Conservation (phyloP, 1,140 invertebrate species). For the Anastatus disparis region DNA sequence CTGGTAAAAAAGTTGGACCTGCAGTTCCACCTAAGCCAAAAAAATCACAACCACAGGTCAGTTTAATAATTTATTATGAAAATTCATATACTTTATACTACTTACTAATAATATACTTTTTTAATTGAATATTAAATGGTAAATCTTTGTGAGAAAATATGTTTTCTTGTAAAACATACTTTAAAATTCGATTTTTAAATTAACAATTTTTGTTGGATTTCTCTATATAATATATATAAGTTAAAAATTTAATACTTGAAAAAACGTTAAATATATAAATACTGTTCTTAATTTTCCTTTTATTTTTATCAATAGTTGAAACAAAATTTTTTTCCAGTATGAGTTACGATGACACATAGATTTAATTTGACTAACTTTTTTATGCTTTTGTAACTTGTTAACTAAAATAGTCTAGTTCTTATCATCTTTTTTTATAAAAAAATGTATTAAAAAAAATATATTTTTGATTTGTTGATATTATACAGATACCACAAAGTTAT, state of each 20-base stretch:
- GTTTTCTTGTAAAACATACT: neutral
- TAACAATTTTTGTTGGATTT: conserved; percentile 22
- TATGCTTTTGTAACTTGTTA: neutral
- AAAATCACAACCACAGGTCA: conserved; percentile 77
- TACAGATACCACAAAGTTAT: conserved; percentile 68
- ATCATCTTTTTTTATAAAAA: too few relatives aligned
- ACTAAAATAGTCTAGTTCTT: too few relatives aligned
- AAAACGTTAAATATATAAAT: too few relatives aligned
- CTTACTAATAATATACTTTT: conserved; percentile 26
- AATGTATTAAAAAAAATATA: too few relatives aligned
- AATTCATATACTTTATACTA: conserved; percentile 13
- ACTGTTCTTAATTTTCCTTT: too few relatives aligned
- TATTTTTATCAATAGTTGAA: too few relatives aligned
- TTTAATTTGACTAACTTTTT: neutral
- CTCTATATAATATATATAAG: neutral
- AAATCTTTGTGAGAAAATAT: conserved; percentile 24
- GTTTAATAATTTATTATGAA: conserved; percentile 54
- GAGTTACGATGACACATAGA: too few relatives aligned
- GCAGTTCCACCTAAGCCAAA: conserved; percentile 84
- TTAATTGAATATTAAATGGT: conserved; percentile 37
- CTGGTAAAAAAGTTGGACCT: conserved; percentile 76
- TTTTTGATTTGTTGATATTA: conserved; percentile 7
- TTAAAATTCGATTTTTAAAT: neutral
- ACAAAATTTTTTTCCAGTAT: too few relatives aligned
- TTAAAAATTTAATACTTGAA: neutral